Percentiles rank a stretch among this genome's conserved stretches.
phyloP scores from a whole-genome alignment of 2,113 vertebrate genomes.

The Pluvianellus socialis region DNA sequence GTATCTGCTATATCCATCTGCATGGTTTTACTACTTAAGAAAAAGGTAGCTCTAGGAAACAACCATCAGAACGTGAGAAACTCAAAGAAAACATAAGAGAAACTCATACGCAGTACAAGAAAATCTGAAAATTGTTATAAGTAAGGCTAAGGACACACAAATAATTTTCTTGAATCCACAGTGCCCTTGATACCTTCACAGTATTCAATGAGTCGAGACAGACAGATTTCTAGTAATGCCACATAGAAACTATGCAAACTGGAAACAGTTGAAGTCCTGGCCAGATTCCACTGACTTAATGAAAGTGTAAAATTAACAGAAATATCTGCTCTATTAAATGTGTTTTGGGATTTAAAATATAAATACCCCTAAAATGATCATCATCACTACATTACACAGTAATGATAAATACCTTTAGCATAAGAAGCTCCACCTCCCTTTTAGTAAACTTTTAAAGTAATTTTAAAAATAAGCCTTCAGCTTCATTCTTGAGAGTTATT shows the following conservation, averaged over 20 bases:
- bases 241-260: not conserved
- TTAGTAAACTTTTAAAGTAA: not conserved
- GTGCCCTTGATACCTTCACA: not conserved
- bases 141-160: not conserved
- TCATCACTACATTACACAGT: not conserved
- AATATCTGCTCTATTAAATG: not conserved
- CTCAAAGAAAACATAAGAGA: not conserved
- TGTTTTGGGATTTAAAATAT: not conserved
- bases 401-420: not conserved
- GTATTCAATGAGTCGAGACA: not conserved
- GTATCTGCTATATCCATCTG: slow-evolving; percentile 48
- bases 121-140: not conserved
- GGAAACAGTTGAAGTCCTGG: not conserved
- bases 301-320: not conserved
- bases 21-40: slow-evolving; percentile 16
- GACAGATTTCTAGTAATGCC: not conserved
- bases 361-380: not conserved
- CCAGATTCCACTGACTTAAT: not conserved
- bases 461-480: not conserved
- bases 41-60: slow-evolving; percentile 46
- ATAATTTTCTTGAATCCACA: not conserved
- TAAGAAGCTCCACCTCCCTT: not conserved
- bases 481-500: not conserved
- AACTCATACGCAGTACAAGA: not conserved
- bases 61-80: slow-evolving; percentile 60